Conservation (phyloP, 2,797 vertebrate genomes). For the Arvicola amphibius region DNA sequence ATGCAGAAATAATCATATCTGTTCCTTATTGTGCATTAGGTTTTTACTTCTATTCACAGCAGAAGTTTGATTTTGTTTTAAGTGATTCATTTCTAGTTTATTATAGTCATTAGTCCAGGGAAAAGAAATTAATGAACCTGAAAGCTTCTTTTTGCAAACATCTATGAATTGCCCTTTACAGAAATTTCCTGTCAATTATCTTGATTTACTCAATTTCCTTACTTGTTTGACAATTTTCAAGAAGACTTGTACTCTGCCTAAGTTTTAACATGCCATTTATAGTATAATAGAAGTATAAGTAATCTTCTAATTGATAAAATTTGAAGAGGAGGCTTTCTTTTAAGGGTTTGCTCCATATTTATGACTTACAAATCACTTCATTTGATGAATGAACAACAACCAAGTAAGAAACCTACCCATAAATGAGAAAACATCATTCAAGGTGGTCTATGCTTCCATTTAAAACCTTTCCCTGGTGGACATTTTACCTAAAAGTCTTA, state of each 20-base stretch:
- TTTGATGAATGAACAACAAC: neutral
- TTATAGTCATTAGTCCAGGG: constrained; percentile 24
- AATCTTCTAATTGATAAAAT: constrained; percentile 47
- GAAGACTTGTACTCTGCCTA: neutral
- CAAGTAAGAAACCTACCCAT: neutral
- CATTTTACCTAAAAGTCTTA: neutral
- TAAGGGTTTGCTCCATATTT: neutral
- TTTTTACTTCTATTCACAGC: constrained; percentile 45
- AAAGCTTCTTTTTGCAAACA: constrained; percentile 40
- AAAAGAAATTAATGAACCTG: constrained; percentile 48
- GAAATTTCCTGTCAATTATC: constrained; percentile 13
- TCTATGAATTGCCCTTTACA: constrained; percentile 13
- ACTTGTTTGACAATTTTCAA: constrained; percentile 3
- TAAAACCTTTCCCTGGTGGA: neutral
- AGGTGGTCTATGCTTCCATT: neutral
- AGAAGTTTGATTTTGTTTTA: constrained; percentile 44
- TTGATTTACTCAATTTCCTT: constrained; percentile 28
- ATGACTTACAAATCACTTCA: neutral
- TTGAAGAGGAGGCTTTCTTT: neutral
- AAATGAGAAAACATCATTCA: neutral
- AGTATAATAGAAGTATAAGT: constrained; percentile 38
- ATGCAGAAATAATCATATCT: neutral
- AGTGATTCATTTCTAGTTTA: constrained; percentile 49
- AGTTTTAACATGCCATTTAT: neutral
- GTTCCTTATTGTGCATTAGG: constrained; percentile 11